Evolutionary conservation across 1,140 invertebrate species (phyloP).

Genomic region (Drosophila bocki): DNA sequence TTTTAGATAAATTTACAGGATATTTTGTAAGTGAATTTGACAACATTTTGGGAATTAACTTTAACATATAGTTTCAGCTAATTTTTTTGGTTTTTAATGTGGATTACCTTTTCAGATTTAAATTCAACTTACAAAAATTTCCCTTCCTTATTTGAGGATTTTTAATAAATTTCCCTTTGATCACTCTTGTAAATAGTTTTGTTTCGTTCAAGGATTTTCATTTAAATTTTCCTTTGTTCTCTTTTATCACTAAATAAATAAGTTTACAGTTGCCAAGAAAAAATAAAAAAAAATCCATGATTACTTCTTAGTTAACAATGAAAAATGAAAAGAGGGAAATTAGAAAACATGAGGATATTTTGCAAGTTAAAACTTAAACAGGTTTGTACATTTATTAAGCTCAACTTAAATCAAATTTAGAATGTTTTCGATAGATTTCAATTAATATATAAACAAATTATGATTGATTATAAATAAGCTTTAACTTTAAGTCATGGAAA

Average conservation of each 20-base stretch:
- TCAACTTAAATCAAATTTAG: neutral
- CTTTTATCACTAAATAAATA: neutral
- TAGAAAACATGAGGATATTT: neutral
- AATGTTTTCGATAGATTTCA: neutral
- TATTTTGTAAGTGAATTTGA: neutral
- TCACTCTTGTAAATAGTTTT: no score
- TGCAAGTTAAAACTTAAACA: neutral
- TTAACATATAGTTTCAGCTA: no score
- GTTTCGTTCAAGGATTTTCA: no score
- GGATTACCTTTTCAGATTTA: no score
- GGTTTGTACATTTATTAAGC: neutral
- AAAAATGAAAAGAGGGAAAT: neutral
- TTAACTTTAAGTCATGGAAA: neutral
- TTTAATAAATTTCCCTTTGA: no score
- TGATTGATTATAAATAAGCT: neutral
- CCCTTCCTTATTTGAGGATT: no score
- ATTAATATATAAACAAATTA: neutral
- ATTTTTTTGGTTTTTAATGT: no score
- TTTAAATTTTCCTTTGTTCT: no score
- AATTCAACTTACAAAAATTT: no score
- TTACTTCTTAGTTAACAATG: neutral
- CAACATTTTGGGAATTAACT: no score
- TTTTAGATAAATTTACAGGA: neutral
- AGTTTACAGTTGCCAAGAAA: neutral
- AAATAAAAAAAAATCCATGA: neutral